A percentile compares a stretch with the other conserved stretches of the same genome.
phyloP scores from a whole-genome alignment of 1,140 invertebrate genomes.

The Psilanteris sp. region DNA sequence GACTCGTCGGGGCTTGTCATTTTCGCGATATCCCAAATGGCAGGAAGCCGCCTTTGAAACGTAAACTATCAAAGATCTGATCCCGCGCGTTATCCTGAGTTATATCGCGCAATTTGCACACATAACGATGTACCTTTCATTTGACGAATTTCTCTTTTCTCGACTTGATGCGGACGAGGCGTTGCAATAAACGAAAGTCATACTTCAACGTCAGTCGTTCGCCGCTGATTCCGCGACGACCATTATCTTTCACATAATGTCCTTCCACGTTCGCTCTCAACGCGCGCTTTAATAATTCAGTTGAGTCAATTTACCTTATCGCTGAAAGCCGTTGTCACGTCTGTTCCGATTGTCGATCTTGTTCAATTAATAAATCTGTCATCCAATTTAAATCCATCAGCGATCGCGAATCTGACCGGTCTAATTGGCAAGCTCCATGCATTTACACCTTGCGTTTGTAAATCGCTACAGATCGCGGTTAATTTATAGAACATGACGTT shows the following conservation, averaged over 20 bases:
- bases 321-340: conserved; percentile 38
- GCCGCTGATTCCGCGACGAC: conserved; percentile 1
- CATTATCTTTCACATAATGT: conserved; percentile 35
- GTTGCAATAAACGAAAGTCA: conserved; percentile 27
- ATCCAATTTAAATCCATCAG: conserved; percentile 19
- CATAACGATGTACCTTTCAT: conserved; percentile 28
- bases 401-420: conserved; percentile 10
- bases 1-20: not conserved
- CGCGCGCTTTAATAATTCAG: conserved; percentile 40
- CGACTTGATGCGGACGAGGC: not conserved
- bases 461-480: conserved; percentile 18
- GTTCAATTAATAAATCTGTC: conserved; percentile 54
- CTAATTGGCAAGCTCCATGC: conserved; percentile 27
- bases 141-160: conserved; percentile 44
- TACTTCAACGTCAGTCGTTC: conserved; percentile 4
- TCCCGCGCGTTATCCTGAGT: not conserved
- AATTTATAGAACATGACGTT: conserved; percentile 44
- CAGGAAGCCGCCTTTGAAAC: conserved; percentile 10
- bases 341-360: conserved; percentile 41
- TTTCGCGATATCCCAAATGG: conserved; percentile 5
- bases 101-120: conserved; percentile 34
- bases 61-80: conserved; percentile 8
- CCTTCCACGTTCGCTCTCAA: conserved; percentile 23
- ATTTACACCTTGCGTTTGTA: conserved; percentile 42
- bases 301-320: conserved; percentile 41